Conservation (phyloP, 2,113 vertebrate genomes). For the Gnathonemus echidnorhynchus region DNA sequence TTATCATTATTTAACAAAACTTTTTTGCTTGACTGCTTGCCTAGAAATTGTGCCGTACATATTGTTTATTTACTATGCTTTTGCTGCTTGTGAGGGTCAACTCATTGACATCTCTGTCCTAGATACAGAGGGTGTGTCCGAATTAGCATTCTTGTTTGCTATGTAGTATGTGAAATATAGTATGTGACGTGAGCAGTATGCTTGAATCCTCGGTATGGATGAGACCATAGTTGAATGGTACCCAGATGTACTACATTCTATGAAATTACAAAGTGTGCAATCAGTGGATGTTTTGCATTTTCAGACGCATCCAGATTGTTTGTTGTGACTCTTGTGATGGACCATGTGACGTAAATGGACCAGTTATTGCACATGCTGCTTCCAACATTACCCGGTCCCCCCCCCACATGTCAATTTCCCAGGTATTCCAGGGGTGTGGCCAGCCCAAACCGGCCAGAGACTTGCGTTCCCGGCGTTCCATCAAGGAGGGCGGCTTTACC, state of each 20-base stretch:
- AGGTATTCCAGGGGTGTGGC: slow-evolving; percentile 97
- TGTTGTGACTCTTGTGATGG: background rate
- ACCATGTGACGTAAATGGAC: background rate
- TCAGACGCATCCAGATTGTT: background rate
- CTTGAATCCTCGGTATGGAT: background rate
- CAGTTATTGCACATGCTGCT: background rate
- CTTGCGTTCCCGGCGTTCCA: slow-evolving; percentile 67
- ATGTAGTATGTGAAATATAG: background rate
- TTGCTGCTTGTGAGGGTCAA: background rate
- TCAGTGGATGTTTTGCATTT: background rate
- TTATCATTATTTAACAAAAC: background rate
- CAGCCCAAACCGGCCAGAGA: slow-evolving; percentile 64
- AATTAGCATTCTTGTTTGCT: background rate
- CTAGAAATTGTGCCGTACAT: background rate
- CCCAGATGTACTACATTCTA: background rate
- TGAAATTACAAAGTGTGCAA: background rate
- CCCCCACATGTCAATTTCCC: background rate
- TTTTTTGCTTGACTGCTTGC: background rate
- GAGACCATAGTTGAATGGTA: background rate
- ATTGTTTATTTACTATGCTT: background rate
- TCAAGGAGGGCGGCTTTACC: slow-evolving; percentile 73
- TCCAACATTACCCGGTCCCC: background rate
- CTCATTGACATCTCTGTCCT: background rate
- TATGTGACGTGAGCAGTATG: background rate
- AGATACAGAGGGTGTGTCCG: background rate